Percentiles rank a stretch among this genome's conserved stretches.
Evolutionary conservation across 2,113 vertebrate species (phyloP).

Genomic region (Phrynosoma blainvillii): DNA sequence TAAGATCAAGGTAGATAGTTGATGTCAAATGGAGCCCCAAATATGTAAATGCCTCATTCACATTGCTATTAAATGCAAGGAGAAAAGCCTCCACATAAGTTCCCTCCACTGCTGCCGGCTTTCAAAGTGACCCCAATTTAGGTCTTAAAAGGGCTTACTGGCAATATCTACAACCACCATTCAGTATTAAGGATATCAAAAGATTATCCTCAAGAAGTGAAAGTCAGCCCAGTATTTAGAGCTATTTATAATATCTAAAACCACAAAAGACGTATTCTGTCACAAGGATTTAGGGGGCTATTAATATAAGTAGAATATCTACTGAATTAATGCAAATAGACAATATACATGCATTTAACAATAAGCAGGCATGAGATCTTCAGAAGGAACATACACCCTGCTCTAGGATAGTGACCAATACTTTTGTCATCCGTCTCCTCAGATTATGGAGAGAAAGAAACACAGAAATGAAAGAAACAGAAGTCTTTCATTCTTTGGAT

Average conservation of each 20-base stretch:
- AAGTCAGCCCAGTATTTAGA: slow-evolving; percentile 28
- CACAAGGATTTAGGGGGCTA: slow-evolving; percentile 3
- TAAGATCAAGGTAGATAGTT: slow-evolving; percentile 66
- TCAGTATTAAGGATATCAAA: slow-evolving; percentile 36
- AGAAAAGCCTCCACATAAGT: slow-evolving; percentile 18
- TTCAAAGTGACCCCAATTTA: slow-evolving; percentile 46
- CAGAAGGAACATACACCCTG: no score
- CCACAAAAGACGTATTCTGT: neutral
- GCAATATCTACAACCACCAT: slow-evolving; percentile 21
- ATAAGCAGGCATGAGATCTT: neutral
- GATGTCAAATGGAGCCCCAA: slow-evolving; percentile 60
- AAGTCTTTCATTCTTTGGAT: no score
- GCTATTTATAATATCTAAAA: slow-evolving; percentile 15
- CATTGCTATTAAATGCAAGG: slow-evolving; percentile 46
- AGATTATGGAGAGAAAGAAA: no score
- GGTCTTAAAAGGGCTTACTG: slow-evolving; percentile 49
- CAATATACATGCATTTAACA: neutral
- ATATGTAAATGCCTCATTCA: slow-evolving; percentile 50
- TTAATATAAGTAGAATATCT: slow-evolving; percentile 25
- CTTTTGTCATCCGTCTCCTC: no score
- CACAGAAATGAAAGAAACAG: no score
- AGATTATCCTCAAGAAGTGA: slow-evolving; percentile 25
- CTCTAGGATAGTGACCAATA: neutral
- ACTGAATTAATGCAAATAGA: slow-evolving; percentile 10
- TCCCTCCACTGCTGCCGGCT: neutral